Evolutionary conservation across 2,113 vertebrate species (phyloP).

Genomic region (Prinia subflava): DNA sequence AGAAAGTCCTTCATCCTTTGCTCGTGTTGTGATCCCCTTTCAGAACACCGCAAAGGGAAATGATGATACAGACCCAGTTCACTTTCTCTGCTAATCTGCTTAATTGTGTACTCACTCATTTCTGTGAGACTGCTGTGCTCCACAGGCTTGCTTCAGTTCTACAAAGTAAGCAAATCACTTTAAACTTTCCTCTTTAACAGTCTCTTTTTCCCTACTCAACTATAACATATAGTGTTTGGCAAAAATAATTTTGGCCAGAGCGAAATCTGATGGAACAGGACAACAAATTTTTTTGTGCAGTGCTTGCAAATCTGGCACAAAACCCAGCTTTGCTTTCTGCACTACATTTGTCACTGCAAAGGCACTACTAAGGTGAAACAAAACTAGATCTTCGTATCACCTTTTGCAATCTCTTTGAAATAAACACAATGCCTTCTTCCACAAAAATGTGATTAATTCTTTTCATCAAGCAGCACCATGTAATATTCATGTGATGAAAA

Average conservation of each 20-base stretch:
- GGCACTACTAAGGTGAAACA: not conserved
- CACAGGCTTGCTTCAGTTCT: not conserved
- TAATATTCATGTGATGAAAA: not conserved
- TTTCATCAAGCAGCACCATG: not conserved
- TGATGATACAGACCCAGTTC: not conserved
- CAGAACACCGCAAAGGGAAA: not conserved
- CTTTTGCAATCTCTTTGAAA: not conserved
- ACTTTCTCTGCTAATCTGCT: not conserved
- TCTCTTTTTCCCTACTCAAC: not conserved
- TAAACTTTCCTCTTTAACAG: not conserved
- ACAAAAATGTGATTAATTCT: not conserved
- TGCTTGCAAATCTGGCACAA: not conserved
- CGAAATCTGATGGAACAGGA: not conserved
- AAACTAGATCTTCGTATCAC: not conserved
- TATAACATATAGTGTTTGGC: not conserved
- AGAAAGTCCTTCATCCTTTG: not conserved
- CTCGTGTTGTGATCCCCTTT: not conserved
- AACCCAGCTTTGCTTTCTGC: not conserved
- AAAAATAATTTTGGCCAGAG: not conserved
- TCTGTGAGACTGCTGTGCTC: not conserved
- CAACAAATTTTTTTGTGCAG: not conserved
- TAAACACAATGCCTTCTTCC: not conserved
- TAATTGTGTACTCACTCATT: not conserved
- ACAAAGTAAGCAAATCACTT: not conserved
- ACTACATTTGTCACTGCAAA: not conserved